Base-by-base conservation (phyloP, 2,888 invertebrate species). In the Melieria crassipennis region DNA sequence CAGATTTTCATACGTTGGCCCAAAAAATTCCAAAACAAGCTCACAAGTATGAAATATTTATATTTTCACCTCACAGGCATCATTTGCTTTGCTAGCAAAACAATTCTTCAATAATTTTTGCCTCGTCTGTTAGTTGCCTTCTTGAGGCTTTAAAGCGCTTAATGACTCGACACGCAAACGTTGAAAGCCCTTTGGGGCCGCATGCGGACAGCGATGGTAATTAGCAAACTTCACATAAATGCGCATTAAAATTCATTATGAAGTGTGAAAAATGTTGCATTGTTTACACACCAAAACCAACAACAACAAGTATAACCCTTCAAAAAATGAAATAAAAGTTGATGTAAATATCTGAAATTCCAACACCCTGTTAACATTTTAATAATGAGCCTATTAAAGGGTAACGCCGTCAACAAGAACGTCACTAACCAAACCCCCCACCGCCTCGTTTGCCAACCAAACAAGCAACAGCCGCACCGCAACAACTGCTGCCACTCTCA, bases 321-420 rank as follows among this genome's bases (percentile, higher is more conserved):
- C n/a, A 46, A 6, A 9, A 63, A 69, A 52, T 1, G 7, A 42
- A 42, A 68, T 16, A 61, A 57, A 63, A 4, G 47, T 30, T 47
- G 57, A 57, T 47, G 64, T 64, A 47, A 61, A 56, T 63, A 58
- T 55, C 45, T 7, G 30, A 61, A 56, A 65, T 65, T 65, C 48
- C 48, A 46, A 63, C 69, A 58, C 55, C 63, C 30, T 56, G 55
- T 73, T 66, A 52, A 66, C 62, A 67, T 66, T 45, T 58, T 66
- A 69, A 60, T 73, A 70, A 69, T 67, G 62, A 67, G 13, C 63
- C 45, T n/a, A 69, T 64, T 64, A 60, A 64, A 69, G 52, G 64
- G 58, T 56, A 5, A 50, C 58, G 16, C 4, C 42, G 11, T 57
- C 16, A 16, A 16, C 7, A 57, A 43, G 5, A 58, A 43, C 43